Conservation (phyloP, 2,113 vertebrate genomes). For the Proteles cristata region DNA sequence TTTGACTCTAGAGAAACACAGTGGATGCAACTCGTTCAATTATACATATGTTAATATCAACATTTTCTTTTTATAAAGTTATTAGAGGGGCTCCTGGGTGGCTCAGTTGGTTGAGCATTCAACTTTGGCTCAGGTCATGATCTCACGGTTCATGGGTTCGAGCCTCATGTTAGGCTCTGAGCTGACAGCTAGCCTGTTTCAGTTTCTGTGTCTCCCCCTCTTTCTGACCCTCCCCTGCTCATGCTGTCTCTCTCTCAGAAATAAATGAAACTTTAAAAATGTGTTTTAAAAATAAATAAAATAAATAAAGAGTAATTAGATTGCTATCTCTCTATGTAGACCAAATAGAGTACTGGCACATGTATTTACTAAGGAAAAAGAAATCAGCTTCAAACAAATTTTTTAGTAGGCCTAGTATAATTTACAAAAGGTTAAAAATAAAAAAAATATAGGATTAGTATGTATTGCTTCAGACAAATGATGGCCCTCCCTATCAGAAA, state of each 20-base stretch:
- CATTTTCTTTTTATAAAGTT: not conserved
- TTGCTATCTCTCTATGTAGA: not conserved
- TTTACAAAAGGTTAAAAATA: not conserved
- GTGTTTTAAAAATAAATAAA: too few species aligned
- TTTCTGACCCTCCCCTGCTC: too few species aligned
- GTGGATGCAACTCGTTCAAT: not conserved
- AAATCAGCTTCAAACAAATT: conserved; percentile 28
- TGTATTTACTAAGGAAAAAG: not conserved
- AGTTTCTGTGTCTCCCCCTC: too few species aligned
- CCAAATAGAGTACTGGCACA: not conserved
- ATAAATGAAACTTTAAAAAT: too few species aligned
- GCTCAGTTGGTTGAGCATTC: too few species aligned
- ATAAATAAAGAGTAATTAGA: not conserved
- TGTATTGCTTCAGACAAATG: not conserved
- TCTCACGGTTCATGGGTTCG: too few species aligned
- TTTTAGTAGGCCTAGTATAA: not conserved
- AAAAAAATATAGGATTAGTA: not conserved
- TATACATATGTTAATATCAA: not conserved
- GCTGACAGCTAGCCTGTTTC: too few species aligned
- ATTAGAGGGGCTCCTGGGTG: not conserved
- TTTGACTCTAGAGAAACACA: not conserved
- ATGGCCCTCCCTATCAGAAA: not conserved
- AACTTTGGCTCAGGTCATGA: too few species aligned
- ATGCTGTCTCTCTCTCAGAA: too few species aligned
- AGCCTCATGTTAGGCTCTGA: too few species aligned